These are phyloP conservation scores for Diorhabda elongata DNA, from an alignment of 1,140 invertebrate genomes.

Conservation along the genomic window DNA sequence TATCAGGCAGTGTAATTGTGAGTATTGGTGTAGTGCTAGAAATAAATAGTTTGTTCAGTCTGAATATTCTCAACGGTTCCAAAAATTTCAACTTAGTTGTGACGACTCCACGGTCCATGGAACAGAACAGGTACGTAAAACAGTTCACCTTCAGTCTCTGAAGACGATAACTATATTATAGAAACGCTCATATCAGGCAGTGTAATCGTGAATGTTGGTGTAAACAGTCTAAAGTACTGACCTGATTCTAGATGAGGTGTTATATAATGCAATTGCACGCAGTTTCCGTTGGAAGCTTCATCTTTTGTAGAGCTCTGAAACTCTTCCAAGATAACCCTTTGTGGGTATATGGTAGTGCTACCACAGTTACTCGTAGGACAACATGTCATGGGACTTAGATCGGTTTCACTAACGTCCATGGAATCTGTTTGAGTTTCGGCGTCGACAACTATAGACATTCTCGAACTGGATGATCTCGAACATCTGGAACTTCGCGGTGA, in stretches of 20 bases:
- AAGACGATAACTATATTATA: no score
- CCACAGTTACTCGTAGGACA: constrained; percentile 25
- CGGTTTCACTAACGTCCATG: constrained; percentile 56
- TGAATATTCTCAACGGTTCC: no score
- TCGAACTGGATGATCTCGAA: constrained; percentile 43
- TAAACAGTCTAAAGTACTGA: constrained; percentile 20
- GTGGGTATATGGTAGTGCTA: constrained; percentile 28
- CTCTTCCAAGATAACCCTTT: constrained; percentile 43
- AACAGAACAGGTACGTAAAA: no score
- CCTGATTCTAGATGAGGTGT: constrained; percentile 34
- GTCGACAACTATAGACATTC: constrained; percentile 53
- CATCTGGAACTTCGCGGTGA: constrained; percentile 50
- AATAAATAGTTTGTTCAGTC: no score
- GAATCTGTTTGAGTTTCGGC: constrained; percentile 66
- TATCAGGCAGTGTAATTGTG: no score
- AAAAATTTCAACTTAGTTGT: no score
- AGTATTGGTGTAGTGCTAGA: not conserved
- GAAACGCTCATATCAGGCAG: no score
- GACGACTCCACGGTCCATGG: no score
- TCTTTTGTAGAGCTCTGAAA: constrained; percentile 26
- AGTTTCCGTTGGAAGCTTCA: constrained; percentile 40
- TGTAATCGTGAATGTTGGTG: no score
- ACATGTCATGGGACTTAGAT: constrained; percentile 48
- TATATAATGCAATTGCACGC: constrained; percentile 44
- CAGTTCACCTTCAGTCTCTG: no score